Conservation (phyloP, 2,888 invertebrate species). For the Diloba caeruleocephala region DNA sequence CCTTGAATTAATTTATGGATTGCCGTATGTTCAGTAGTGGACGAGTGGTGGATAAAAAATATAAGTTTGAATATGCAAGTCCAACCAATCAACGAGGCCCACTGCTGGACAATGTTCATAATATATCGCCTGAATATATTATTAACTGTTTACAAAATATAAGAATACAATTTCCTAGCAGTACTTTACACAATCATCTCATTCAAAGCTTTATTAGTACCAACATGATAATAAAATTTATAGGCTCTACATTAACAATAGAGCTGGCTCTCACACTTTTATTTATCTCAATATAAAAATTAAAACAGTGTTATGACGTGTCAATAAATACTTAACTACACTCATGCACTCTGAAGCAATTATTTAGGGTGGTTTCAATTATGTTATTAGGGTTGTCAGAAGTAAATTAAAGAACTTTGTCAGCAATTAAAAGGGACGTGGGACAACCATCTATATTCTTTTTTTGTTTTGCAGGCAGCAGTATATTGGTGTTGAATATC, state of each 20-base stretch:
- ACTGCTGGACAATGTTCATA: too few relatives aligned
- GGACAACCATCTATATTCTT: too few relatives aligned
- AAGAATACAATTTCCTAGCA: not conserved
- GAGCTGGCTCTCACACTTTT: conserved; percentile 32
- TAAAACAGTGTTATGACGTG: conserved; percentile 69
- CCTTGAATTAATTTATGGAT: too few relatives aligned
- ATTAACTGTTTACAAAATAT: too few relatives aligned
- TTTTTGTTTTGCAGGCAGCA: too few relatives aligned
- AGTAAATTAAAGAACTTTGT: not conserved
- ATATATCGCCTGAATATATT: too few relatives aligned
- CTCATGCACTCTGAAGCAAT: conserved; percentile 72
- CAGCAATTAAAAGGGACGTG: too few relatives aligned
- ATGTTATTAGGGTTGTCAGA: conserved; percentile 42
- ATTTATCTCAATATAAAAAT: conserved; percentile 49
- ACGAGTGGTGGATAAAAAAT: too few relatives aligned
- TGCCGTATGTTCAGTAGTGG: too few relatives aligned
- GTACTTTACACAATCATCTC: not conserved
- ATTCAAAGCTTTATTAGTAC: not conserved
- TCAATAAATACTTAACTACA: conserved; percentile 76
- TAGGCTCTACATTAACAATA: conserved; percentile 27
- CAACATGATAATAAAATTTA: not conserved
- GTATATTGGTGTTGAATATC: too few relatives aligned
- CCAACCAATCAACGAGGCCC: too few relatives aligned
- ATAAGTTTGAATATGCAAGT: too few relatives aligned
- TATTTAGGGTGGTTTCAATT: conserved; percentile 60